Base-by-base conservation (phyloP, 2,888 invertebrate species). In the Lasioglossum figueresi region DNA sequence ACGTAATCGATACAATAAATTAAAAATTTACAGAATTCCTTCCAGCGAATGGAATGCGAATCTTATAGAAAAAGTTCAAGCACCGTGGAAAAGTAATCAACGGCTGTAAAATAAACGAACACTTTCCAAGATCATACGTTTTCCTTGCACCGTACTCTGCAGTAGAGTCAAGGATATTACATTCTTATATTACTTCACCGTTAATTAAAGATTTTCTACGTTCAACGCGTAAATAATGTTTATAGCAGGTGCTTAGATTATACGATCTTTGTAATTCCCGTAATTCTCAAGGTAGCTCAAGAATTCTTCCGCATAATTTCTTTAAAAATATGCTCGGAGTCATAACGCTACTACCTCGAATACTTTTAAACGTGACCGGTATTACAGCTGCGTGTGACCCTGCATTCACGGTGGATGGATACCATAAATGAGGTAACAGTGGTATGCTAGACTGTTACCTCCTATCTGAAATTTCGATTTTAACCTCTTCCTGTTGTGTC, bases 271-370 rank as follows among this genome's bases (percentile, higher is more conserved):
- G 43, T 56, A 27, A 76, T 80, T 70, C 45, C 5, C 27, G 10
- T 45, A 12, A 16, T 56, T 27, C 48, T 4, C 56, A 6, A 37
- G n/a, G 37, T 27, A 16, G 23, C 40, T 31, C n/a, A 19, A 19
- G 59, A 59, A 37, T 66, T 27, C 63, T 12, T 19, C 23, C 73
- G 19, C 31, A 14, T 48, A 83, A 63, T 56, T 68, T 81, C 73
- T 34, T 48, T 45, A 45, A 37, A 76, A 68, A 70, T 68, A 31
- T 19, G 34, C 63, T 34, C 31, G 31, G 8, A 63, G 31, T 34
- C 31, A 19, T 63, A 34, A 63, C 31, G 63, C 63, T 63, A 31
- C 31, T 63, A 6, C 31, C 63, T 63, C 31, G 63, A 63, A 31
- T 63, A 63, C 63, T 31, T 63, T 63, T 16, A 31, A 34, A 31